phyloP scores from a whole-genome alignment of 2,113 vertebrate species.

The Sciurus niger region DNA sequence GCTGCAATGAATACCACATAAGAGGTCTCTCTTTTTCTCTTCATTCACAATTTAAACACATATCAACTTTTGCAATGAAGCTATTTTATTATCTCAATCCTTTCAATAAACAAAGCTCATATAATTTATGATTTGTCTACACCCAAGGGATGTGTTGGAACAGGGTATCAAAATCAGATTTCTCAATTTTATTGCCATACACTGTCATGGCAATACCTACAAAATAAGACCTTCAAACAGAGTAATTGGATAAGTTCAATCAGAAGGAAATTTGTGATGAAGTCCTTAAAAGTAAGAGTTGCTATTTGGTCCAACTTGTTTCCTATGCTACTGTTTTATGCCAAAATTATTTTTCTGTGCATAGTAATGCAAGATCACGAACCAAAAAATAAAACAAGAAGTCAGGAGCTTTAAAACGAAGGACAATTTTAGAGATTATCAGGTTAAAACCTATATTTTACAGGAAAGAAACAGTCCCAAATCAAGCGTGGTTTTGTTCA shows the following conservation, averaged over 20 bases:
- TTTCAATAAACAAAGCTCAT: constrained; percentile 26
- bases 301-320: not conserved
- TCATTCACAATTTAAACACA: not conserved
- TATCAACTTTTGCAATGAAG: not conserved
- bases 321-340: not conserved
- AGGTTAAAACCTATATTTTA: not conserved
- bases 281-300: not conserved
- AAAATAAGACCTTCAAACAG: not conserved
- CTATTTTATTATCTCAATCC: constrained; percentile 50
- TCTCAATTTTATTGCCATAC: constrained; percentile 8
- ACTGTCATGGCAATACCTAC: not conserved
- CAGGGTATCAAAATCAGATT: not conserved
- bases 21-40: not conserved
- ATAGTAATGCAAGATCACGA: not conserved
- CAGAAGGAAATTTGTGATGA: constrained; percentile 2
- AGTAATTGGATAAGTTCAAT: not conserved
- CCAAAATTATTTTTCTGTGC: not conserved
- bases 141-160: not conserved
- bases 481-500: not conserved
- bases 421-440: not conserved
- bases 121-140: constrained; percentile 35
- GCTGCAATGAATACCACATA: not conserved
- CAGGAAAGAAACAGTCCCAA: not conserved
- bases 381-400: not conserved
- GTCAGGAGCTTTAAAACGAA: not conserved